Evolutionary conservation across 2,113 vertebrate genomes (phyloP), one percentile per base, ranked within the genome.

Genomic region (Anoura caudifer): DNA sequence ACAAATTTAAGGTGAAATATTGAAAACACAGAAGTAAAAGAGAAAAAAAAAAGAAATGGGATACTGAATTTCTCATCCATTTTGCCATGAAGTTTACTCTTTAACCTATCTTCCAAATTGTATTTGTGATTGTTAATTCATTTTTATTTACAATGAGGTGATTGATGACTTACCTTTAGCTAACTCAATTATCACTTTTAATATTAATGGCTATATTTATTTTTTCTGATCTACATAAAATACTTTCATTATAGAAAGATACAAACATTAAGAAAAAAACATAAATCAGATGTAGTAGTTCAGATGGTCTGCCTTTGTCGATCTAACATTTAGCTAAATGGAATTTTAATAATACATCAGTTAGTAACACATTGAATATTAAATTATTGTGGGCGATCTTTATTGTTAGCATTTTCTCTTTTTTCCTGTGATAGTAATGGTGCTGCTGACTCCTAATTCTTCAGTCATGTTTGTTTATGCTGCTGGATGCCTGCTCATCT

Each of bases 301-400:
- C 88, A 94, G 38, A 79, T 81, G 94, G 43, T 95, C 41, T 87
- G 54, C 54, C 82, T 97, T 95, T 91, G 77, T 94, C 96, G 72
- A 86, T 63, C 97, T 97, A 97, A 92, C 63, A 80, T 91, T 95
- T 96, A 95, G 81, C 94, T 93, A 97, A 97, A 95, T 97, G 95
- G 97, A 97, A 90, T 93, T 97, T 97, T 97, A 98, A 98, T 97
- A 97, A 97, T 97, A 81, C 22, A 92, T 97, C 59, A 89, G 59
- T 97, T 94, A 85, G 72, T 88, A 95, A 69, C 43, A 89, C 77
- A 80, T 24, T 88, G 76, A 90, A 92, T 97, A 80, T 69, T 92
- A 94, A 95, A 88, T 92, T 97, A 33, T 89, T 95, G 28, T 63
- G n/a, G 38, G 8, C 33, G 88, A 79, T 77, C 86, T 92, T 89